Evolutionary conservation across 2,113 vertebrate genomes (phyloP).

Genomic region (Sceloporus tristichus): DNA sequence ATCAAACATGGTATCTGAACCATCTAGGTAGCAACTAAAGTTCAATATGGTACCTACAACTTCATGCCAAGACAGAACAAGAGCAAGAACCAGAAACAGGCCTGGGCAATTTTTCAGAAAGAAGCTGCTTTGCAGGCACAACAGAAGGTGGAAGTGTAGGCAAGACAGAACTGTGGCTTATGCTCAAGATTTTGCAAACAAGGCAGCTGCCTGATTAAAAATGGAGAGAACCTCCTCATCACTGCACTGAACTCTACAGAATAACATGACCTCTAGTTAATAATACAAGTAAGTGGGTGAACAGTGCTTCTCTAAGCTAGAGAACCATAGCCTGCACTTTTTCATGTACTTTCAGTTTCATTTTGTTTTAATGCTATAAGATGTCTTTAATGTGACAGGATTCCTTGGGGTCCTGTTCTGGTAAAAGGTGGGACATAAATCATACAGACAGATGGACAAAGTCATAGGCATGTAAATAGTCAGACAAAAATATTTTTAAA

Average conservation of each 20-base stretch:
- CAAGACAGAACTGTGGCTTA: not conserved
- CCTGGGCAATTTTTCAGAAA: not conserved
- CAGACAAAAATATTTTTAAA: no score
- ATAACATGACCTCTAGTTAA: not conserved
- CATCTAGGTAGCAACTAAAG: not conserved
- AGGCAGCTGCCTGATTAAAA: not conserved
- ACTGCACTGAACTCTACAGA: not conserved
- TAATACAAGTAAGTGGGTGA: not conserved
- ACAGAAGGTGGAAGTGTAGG: not conserved
- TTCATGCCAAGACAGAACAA: constrained; percentile 1
- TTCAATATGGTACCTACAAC: not conserved
- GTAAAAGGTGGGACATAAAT: no score
- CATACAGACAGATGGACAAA: no score
- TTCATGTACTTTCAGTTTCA: not conserved
- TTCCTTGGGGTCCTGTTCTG: no score
- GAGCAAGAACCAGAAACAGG: not conserved
- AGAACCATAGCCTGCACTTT: not conserved
- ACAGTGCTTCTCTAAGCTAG: not conserved
- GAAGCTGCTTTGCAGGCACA: not conserved
- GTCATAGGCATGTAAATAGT: no score
- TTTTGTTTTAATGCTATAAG: no score
- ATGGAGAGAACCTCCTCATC: no score
- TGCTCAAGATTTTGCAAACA: not conserved
- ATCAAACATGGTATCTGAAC: not conserved
- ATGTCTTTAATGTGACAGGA: no score